phyloP scores from a whole-genome alignment of 2,888 invertebrate genomes.

The Diarsia mendica region DNA sequence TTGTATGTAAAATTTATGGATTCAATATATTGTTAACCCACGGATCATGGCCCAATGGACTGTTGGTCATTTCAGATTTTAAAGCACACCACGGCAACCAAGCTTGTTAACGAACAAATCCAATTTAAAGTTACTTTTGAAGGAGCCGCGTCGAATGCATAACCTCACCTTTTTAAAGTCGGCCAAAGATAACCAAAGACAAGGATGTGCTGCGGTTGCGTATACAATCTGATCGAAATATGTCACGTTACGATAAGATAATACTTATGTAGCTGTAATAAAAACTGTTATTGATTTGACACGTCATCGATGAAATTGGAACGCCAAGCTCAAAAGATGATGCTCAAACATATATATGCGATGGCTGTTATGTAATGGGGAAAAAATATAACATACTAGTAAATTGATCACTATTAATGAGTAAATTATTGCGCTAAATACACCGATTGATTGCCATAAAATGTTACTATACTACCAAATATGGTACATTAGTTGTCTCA shows the following conservation, averaged over 20 bases:
- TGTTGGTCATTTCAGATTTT: no score
- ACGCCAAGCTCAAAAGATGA: neutral
- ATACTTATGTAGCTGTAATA: conserved; percentile 3
- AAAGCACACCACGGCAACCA: neutral
- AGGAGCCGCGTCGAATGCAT: neutral
- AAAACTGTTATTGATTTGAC: conserved; percentile 6
- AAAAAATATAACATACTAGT: no score
- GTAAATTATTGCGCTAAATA: no score
- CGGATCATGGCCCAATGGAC: no score
- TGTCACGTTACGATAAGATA: conserved; percentile 33
- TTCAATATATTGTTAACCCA: no score
- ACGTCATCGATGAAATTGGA: conserved; percentile 10
- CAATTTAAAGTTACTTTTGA: neutral
- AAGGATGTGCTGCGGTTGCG: conserved; percentile 3
- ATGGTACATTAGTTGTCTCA: no score
- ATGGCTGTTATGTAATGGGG: neutral
- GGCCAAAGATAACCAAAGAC: conserved; percentile 1
- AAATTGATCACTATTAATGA: no score
- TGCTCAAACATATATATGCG: neutral
- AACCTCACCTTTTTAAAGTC: neutral
- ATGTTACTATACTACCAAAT: no score
- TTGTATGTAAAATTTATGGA: no score
- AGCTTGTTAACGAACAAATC: neutral
- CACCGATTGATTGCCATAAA: no score
- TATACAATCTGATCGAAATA: conserved; percentile 22